These are phyloP conservation scores for Lucilia sericata DNA, from an alignment of 1,140 invertebrate species.

Conservation along the genomic window DNA sequence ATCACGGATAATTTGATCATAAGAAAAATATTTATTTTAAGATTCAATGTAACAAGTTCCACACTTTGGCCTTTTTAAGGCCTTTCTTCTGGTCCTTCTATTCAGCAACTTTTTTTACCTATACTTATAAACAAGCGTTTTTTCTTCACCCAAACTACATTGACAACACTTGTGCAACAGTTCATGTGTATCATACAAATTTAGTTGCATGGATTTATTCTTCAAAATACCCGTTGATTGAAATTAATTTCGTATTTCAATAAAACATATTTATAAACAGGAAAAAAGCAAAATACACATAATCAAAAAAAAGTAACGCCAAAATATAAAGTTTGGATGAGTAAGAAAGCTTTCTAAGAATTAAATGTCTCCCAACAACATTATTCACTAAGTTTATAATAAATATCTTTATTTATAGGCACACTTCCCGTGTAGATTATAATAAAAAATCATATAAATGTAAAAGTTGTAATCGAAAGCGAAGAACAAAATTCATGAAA, in stretches of 20 bases:
- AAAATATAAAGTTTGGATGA: constrained; percentile 31
- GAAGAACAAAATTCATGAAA: neutral
- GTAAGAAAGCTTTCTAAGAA: constrained; percentile 22
- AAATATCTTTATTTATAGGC: neutral
- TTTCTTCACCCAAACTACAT: neutral
- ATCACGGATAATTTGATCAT: too few species aligned
- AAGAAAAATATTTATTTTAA: too few species aligned
- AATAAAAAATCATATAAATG: neutral
- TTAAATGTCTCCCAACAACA: neutral
- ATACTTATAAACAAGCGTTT: neutral
- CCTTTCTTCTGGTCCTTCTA: too few species aligned
- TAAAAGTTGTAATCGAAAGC: neutral
- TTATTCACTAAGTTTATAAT: neutral
- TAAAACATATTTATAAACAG: neutral
- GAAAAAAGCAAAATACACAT: neutral
- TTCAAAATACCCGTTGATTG: constrained; percentile 30
- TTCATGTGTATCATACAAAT: neutral
- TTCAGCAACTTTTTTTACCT: too few species aligned
- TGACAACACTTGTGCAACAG: neutral
- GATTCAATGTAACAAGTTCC: too few species aligned
- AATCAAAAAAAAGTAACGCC: neutral
- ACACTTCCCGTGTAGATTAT: neutral
- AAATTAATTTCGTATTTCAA: constrained; percentile 37
- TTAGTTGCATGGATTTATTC: neutral
- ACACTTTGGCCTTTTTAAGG: too few species aligned